Base-by-base conservation (phyloP, 2,113 vertebrate genomes). In the Calidris pugnax region DNA sequence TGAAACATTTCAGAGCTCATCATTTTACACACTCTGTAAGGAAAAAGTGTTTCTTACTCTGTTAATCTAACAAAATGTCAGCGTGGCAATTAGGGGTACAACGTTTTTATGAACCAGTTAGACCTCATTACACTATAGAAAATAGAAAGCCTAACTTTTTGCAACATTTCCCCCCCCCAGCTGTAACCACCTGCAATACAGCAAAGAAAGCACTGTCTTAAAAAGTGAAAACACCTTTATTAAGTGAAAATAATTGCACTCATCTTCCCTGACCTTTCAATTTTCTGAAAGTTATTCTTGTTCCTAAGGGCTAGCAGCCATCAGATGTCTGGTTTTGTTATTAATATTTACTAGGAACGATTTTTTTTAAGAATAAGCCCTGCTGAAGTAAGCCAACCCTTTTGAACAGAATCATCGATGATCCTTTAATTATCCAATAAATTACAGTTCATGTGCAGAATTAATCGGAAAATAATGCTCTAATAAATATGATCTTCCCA, bases 51-150 rank as follows among this genome's bases (percentile, higher is more conserved):
- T 56, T 96, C 20, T 89, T 94, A 67, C 63, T 90, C 84, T 79
- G 57, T 74, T 95, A 83, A 95, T 72, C 39, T 68, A 60, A 67
- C 37, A 80, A 94, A 96, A 97, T 74, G 96, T 93, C 96, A 62
- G 48, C 20, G 50, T 80, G 94, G 85, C 97, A 96, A 96, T 98
- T 96, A 97, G 43, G 51, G 71, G 68, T 82, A 47, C 91, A 80
- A 57, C 55, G 77, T n/a, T 96, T 98, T 82, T 91, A 67, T 50
- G 71, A 66, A 30, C n/a, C 75, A 50, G 57, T 89, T 93, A 87
- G 85, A 91, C 81, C 66, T 96, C 81, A 71, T 91, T 94, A 83
- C 1, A 3, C 28, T 30, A 10, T 7, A 91, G 76, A 93, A 93
- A 96, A 89, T 41, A 80, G 59, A 91, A 92, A 94, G 24, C 39